Evolutionary conservation across 2,888 invertebrate species (phyloP).

Genomic region (Cosmorhoe ocellata): DNA sequence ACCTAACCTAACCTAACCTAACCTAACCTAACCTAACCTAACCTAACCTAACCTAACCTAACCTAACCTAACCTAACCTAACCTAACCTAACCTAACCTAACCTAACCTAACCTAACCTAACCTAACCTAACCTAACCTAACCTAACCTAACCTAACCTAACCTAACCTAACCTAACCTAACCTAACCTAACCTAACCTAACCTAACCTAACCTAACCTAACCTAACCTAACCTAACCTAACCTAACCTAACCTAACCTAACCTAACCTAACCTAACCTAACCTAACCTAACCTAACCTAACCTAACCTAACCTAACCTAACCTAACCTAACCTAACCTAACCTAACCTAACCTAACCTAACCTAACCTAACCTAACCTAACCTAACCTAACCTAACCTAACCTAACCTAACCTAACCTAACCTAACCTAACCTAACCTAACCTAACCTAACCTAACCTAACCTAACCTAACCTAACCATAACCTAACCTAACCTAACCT

Average conservation of each 20-base stretch:
- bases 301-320: constrained; percentile 35
- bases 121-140: constrained; percentile 10
- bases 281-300: constrained; percentile 30
- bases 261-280: constrained; percentile 25
- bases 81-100: constrained; percentile 11
- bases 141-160: constrained; percentile 13
- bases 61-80: constrained; percentile 12
- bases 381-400: constrained; percentile 27
- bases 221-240: constrained; percentile 17
- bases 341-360: constrained; percentile 30
- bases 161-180: constrained; percentile 16
- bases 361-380: constrained; percentile 28
- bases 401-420: constrained; percentile 25
- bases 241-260: constrained; percentile 22
- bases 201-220: constrained; percentile 16
- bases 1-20: constrained; percentile 16
- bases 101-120: constrained; percentile 10
- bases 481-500: constrained; percentile 29
- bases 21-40: constrained; percentile 14
- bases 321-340: constrained; percentile 35
- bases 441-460: constrained; percentile 3
- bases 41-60: constrained; percentile 16
- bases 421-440: constrained; percentile 29
- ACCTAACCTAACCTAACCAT: constrained; percentile 31
- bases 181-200: constrained; percentile 10